phyloP scores from a whole-genome alignment of 2,888 invertebrate genomes.

The Phragmatobia fuliginosa region DNA sequence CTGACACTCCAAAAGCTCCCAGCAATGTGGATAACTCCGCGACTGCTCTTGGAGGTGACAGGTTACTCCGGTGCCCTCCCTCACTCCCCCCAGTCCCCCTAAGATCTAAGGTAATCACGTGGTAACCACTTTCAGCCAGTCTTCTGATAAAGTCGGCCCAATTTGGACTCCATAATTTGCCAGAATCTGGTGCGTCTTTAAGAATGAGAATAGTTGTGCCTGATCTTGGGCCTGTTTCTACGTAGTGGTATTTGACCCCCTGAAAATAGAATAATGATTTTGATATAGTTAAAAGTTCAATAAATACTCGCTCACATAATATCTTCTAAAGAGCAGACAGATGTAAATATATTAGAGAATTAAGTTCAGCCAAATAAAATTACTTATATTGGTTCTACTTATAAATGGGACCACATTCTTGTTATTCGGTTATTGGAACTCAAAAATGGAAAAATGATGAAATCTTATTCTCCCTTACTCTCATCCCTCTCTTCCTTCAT shows the following conservation, averaged over 20 bases:
- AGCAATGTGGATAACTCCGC: slow-evolving; percentile 72
- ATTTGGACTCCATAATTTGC: slow-evolving; percentile 71
- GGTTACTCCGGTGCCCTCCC: slow-evolving; percentile 68
- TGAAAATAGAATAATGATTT: slow-evolving; percentile 58
- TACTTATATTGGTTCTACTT: no score
- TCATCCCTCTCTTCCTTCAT: no score
- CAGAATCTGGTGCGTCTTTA: slow-evolving; percentile 77
- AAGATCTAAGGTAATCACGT: slow-evolving; percentile 77
- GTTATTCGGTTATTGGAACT: no score
- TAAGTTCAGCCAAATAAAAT: no score
- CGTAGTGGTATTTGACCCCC: slow-evolving; percentile 83
- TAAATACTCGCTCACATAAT: no score
- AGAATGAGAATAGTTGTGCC: slow-evolving; percentile 74
- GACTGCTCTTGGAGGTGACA: slow-evolving; percentile 75
- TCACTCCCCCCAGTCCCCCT: slow-evolving; percentile 80
- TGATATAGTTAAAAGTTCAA: no score
- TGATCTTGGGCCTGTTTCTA: slow-evolving; percentile 75
- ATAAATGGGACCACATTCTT: no score
- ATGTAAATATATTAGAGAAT: no score
- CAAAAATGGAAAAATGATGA: no score
- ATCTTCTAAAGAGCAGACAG: no score
- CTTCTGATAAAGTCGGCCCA: slow-evolving; percentile 70
- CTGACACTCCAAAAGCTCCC: slow-evolving; percentile 72
- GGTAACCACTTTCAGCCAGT: slow-evolving; percentile 69
- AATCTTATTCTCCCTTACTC: no score